Base-by-base conservation (phyloP, 2,113 vertebrate species). In the Equus quagga region DNA sequence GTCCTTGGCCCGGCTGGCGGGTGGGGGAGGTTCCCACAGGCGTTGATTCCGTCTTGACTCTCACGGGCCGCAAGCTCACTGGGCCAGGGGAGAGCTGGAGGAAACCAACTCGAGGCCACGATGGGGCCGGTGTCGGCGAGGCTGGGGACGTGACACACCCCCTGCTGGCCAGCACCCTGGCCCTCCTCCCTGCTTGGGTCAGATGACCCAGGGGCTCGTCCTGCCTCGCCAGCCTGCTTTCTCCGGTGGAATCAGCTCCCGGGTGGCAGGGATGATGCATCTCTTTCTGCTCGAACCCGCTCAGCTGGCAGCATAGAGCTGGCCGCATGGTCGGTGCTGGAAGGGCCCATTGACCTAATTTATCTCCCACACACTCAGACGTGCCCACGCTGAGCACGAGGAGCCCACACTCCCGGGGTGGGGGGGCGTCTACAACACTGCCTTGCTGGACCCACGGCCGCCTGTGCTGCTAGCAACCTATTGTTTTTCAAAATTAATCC, bases 381-480 rank as follows among this genome's bases (percentile, higher is more conserved):
- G 5, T 51, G 64, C 49, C 31, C 31, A n/a, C 31, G 7, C 44
- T 49, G 58, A 70, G n/a, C 8, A 24, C 3, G 7, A 12, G 46
- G 24, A 2, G 18, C 17, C 21, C 8, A 13, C 26, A 17, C 33
- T 58, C 11, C 0, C 19, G 51, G n/a, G 0, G 14, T 1, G 36
- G 51, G n/a, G 0, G 19, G 2, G 36, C 1, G 0, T 9, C 85
- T 6, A 33, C 44, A 33, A 10, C 13, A 8, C 79, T 8, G 75
- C 58, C 65, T 49, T 26, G 17, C 36, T 79, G 28, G 72, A 15
- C n/a, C 76, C 11, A 6, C 23, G 18, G 31, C 64, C 3, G 0
- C 54, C 75, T 51, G 64, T 8, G 41, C 31, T 1, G 8, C 41
- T 14, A 24, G 17, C 2, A 17, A 51, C 33, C 41, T 36, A 49